Conservation (phyloP, 2,797 vertebrate species). For the Acipenser oxyrinchus region DNA sequence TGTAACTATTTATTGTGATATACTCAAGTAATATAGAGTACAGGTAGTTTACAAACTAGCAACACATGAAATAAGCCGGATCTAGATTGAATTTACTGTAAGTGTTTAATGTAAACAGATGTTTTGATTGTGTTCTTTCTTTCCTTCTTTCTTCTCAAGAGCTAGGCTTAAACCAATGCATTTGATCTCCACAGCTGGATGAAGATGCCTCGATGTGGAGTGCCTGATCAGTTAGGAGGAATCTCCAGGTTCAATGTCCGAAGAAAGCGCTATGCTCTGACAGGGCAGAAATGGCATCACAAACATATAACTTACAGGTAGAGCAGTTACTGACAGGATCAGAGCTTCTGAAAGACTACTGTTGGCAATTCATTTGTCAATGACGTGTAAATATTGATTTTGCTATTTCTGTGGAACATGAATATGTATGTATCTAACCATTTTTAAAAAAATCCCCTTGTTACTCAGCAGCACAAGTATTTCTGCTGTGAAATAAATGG, state of each 20-base stretch:
- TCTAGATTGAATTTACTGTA: background rate
- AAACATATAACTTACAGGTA: conserved; percentile 98
- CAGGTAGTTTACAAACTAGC: too few species aligned
- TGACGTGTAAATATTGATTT: background rate
- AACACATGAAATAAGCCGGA: too few species aligned
- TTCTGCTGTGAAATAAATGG: too few species aligned
- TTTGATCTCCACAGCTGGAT: conserved; percentile 77
- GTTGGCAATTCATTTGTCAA: conserved; percentile 11
- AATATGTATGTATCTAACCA: background rate
- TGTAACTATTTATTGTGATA: too few species aligned
- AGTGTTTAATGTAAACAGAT: background rate
- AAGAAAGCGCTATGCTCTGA: conserved; percentile 89
- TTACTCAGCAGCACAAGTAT: too few species aligned
- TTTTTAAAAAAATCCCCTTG: too few species aligned
- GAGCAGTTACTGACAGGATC: background rate
- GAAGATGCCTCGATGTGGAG: conserved; percentile 93
- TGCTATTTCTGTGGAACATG: background rate
- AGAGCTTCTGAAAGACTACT: background rate
- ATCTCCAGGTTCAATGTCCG: conserved; percentile 79
- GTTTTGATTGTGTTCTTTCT: conserved; percentile 1
- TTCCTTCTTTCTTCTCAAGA: background rate
- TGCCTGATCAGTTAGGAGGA: conserved; percentile 84
- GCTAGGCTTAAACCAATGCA: background rate
- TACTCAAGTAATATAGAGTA: too few species aligned
- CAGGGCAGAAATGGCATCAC: conserved; percentile 97